Conservation (phyloP, 2,888 invertebrate species). For the Tachina lurida region DNA sequence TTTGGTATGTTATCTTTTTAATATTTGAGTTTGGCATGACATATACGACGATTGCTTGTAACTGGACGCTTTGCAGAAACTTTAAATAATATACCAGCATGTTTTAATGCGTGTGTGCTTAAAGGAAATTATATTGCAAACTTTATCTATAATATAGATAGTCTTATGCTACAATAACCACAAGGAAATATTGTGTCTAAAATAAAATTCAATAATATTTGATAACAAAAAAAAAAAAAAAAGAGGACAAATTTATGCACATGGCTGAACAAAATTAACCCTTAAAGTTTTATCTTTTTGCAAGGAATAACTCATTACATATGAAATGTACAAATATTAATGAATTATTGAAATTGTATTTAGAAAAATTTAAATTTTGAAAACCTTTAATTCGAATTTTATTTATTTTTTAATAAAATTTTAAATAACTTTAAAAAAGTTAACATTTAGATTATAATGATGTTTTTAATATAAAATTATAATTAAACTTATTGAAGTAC, state of each 20-base stretch:
- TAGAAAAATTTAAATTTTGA: too few species aligned
- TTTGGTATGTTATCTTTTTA: not conserved
- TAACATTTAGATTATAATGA: too few species aligned
- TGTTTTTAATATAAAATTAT: too few species aligned
- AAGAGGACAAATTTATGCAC: not conserved
- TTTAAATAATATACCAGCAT: conserved; percentile 14
- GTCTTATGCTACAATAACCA: conserved; percentile 57
- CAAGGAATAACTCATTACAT: not conserved
- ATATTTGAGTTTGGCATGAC: not conserved
- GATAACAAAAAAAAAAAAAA: not conserved
- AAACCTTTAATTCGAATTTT: too few species aligned
- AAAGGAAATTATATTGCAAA: conserved; percentile 31
- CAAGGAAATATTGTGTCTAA: conserved; percentile 38
- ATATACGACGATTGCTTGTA: too few species aligned
- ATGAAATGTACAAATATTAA: too few species aligned
- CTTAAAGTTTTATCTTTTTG: not conserved
- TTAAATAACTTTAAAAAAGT: too few species aligned
- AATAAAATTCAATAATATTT: conserved; percentile 31
- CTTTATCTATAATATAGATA: conserved; percentile 45
- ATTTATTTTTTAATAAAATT: too few species aligned
- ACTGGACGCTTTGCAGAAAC: not conserved
- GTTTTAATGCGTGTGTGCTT: not conserved
- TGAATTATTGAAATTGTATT: not conserved
- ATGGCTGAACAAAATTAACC: not conserved
- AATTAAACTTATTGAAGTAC: too few species aligned